Percentiles rank a stretch among this genome's conserved stretches.
Conservation (phyloP, 2,888 invertebrate species). For the Oscheius myriophilus region DNA sequence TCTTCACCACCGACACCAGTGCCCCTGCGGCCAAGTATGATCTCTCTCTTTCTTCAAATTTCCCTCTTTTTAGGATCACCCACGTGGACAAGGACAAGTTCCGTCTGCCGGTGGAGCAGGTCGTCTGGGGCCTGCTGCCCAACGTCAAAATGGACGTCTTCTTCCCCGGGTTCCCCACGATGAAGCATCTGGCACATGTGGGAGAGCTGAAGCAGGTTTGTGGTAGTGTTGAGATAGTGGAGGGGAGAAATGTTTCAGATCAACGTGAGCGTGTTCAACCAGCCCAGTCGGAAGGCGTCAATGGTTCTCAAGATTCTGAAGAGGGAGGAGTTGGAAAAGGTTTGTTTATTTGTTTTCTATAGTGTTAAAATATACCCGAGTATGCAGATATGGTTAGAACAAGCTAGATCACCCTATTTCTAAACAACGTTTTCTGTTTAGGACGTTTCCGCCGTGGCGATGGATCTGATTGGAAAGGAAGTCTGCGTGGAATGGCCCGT, state of each 20-base stretch:
- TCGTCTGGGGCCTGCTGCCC: slow-evolving; percentile 79
- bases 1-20: slow-evolving; percentile 74
- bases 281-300: slow-evolving; percentile 82
- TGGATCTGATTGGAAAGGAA: slow-evolving; percentile 79
- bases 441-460: slow-evolving; percentile 75
- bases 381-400: no score
- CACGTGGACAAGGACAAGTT: slow-evolving; percentile 70
- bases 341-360: not conserved
- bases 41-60: not conserved
- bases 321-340: slow-evolving; percentile 35
- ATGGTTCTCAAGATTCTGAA: slow-evolving; percentile 81
- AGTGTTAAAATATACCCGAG: not conserved
- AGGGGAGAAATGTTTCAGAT: slow-evolving; percentile 20
- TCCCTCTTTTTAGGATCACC: slow-evolving; percentile 59
- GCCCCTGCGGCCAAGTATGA: not conserved
- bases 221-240: not conserved
- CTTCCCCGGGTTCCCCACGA: slow-evolving; percentile 91
- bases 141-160: slow-evolving; percentile 79
- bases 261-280: slow-evolving; percentile 88
- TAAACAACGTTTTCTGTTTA: slow-evolving; percentile 2
- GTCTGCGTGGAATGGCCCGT: slow-evolving; percentile 93
- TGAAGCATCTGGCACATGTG: slow-evolving; percentile 84
- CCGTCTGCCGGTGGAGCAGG: slow-evolving; percentile 71
- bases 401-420: no score
- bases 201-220: slow-evolving; percentile 73